Evolutionary conservation across 1,140 invertebrate species (phyloP).

Genomic region (Vanessa tameamea): DNA sequence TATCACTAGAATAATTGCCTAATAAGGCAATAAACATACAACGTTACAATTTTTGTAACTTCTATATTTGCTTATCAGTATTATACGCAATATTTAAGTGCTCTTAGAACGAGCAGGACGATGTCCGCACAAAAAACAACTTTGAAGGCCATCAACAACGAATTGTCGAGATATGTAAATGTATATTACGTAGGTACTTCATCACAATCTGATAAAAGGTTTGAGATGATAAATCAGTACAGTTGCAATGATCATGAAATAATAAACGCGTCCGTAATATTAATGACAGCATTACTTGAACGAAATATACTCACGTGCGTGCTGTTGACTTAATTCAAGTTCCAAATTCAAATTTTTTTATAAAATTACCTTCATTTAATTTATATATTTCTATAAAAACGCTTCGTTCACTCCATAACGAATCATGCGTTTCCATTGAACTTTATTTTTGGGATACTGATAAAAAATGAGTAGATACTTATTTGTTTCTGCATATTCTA

Average conservation of each 20-base stretch:
- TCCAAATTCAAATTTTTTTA: neutral
- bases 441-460: too few relatives aligned
- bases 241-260: conserved; percentile 16
- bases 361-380: neutral
- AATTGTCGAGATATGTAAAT: conserved; percentile 48
- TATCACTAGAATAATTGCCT: too few relatives aligned
- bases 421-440: too few relatives aligned
- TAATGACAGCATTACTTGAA: conserved; percentile 26
- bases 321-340: neutral
- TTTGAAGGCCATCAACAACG: conserved; percentile 48
- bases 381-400: too few relatives aligned
- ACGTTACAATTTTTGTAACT: neutral
- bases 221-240: conserved; percentile 20
- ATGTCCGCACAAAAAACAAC: conserved; percentile 50
- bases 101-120: conserved; percentile 39
- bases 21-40: too few relatives aligned
- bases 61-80: conserved; percentile 41
- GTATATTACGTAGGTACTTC: conserved; percentile 20
- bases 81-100: conserved; percentile 36
- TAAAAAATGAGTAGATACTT: too few relatives aligned
- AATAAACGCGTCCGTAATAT: conserved; percentile 32
- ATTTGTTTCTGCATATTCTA: too few relatives aligned
- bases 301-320: conserved; percentile 5
- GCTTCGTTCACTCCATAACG: too few relatives aligned
- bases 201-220: conserved; percentile 36